These are phyloP conservation scores for Drosophila anomelani DNA, from an alignment of 2,888 invertebrate species.

Conservation along the genomic window DNA sequence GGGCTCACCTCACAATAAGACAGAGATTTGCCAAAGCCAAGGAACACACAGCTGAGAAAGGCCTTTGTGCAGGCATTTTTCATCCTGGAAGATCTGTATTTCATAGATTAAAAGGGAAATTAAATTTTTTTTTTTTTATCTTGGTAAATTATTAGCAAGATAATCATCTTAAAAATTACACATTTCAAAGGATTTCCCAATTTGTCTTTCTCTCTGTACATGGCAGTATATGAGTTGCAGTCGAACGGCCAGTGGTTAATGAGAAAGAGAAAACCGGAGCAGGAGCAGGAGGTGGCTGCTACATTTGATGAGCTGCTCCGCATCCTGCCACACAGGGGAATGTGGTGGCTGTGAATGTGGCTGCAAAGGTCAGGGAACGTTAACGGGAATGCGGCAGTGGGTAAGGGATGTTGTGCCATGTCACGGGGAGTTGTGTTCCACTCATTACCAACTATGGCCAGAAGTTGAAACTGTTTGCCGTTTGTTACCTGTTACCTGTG, in stretches of 20 bases:
- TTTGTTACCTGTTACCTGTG: slow-evolving; percentile 11
- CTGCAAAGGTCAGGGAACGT: slow-evolving; percentile 7
- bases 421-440: slow-evolving; percentile 28
- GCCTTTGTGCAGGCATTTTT: background rate
- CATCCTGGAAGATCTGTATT: background rate
- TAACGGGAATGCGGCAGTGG: background rate
- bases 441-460: slow-evolving; percentile 30
- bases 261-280: slow-evolving; percentile 10
- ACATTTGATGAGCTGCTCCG: slow-evolving; percentile 38
- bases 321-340: background rate
- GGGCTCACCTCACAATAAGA: background rate
- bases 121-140: background rate
- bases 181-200: rapidly evolving
- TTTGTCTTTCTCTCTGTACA: slow-evolving; percentile 6
- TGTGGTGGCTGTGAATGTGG: slow-evolving; percentile 1
- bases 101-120: background rate
- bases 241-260: slow-evolving; percentile 30
- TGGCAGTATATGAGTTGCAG: slow-evolving; percentile 13
- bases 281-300: slow-evolving; percentile 10
- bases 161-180: background rate
- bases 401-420: slow-evolving; percentile 8
- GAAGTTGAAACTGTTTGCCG: slow-evolving; percentile 20
- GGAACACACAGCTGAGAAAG: background rate
- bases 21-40: slow-evolving; percentile 6
- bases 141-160: too few species aligned